Evolutionary conservation across 1,140 invertebrate species (phyloP).

Genomic region (Drosophila guanche): DNA sequence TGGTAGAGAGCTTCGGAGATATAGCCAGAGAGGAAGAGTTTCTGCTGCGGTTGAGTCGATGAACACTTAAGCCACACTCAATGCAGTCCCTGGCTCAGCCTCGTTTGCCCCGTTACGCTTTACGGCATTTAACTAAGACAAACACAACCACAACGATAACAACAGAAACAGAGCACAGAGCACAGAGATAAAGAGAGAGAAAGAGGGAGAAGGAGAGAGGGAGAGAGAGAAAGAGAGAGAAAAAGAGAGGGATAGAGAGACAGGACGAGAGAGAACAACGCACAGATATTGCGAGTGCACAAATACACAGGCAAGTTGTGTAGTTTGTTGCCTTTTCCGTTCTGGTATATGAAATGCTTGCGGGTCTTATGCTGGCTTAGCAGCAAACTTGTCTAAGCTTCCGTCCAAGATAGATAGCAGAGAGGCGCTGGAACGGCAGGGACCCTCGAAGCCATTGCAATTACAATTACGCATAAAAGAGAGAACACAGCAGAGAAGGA

Average conservation of each 20-base stretch:
- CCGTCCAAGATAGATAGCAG: slow-evolving; percentile 27
- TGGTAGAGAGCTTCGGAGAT: not conserved
- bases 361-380: slow-evolving; percentile 79
- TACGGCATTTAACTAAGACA: slow-evolving; percentile 80
- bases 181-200: not conserved
- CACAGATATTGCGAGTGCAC: slow-evolving; percentile 13
- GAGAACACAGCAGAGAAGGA: slow-evolving; percentile 27
- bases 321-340: slow-evolving; percentile 75
- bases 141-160: slow-evolving; percentile 74
- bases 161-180: slow-evolving; percentile 50
- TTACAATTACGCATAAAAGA: slow-evolving; percentile 71
- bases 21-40: slow-evolving; percentile 9
- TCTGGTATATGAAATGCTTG: slow-evolving; percentile 75
- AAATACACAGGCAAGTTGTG: slow-evolving; percentile 58
- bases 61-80: slow-evolving; percentile 81
- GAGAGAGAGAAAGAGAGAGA: not conserved
- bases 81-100: slow-evolving; percentile 62
- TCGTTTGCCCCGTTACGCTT: slow-evolving; percentile 74
- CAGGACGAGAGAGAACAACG: not conserved
- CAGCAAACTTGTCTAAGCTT: slow-evolving; percentile 78
- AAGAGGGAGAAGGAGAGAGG: not conserved
- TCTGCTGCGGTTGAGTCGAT: slow-evolving; percentile 76
- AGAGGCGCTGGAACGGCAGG: not conserved
- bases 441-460: slow-evolving; percentile 49
- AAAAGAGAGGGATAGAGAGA: slow-evolving; percentile 6